Conservation (phyloP, 2,888 invertebrate species). For the Rhagophthalmus giganteus region DNA sequence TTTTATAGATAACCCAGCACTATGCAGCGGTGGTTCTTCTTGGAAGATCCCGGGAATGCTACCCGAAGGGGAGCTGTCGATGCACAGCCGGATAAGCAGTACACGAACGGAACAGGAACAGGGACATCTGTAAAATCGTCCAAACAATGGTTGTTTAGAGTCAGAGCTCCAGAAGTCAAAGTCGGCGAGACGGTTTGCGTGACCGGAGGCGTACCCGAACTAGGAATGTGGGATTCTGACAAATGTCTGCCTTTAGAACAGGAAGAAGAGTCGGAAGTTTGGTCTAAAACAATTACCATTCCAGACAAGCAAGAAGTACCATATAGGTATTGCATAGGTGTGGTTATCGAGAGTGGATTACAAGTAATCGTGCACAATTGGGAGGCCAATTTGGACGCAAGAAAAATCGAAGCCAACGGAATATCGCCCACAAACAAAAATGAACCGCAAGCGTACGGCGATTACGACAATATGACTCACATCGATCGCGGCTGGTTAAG, state of each 20-base stretch:
- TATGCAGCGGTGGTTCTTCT: constrained; percentile 71
- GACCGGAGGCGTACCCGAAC: constrained; percentile 66
- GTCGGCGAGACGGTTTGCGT: constrained; percentile 70
- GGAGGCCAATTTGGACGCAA: constrained; percentile 77
- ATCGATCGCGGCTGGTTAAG: constrained; percentile 85
- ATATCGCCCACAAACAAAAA: constrained; percentile 39
- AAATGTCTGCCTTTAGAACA: constrained; percentile 61
- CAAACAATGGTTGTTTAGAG: constrained; percentile 64
- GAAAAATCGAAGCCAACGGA: constrained; percentile 58
- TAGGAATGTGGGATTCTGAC: constrained; percentile 73
- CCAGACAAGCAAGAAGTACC: constrained; percentile 68
- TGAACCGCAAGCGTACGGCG: constrained; percentile 68
- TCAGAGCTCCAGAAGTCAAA: constrained; percentile 58
- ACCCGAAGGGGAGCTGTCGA: constrained; percentile 31
- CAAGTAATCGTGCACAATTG: constrained; percentile 71
- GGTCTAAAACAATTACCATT: constrained; percentile 67
- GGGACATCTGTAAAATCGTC: not conserved
- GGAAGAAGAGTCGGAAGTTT: constrained; percentile 59
- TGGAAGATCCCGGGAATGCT: constrained; percentile 59
- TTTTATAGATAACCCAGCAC: constrained; percentile 28
- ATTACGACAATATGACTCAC: constrained; percentile 60
- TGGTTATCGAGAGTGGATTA: constrained; percentile 63
- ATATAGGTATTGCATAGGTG: constrained; percentile 78
- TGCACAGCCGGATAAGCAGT: not conserved
- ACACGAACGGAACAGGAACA: not conserved